phyloP scores from a whole-genome alignment of 2,797 vertebrate genomes.

The Ptychadena robeensis region DNA sequence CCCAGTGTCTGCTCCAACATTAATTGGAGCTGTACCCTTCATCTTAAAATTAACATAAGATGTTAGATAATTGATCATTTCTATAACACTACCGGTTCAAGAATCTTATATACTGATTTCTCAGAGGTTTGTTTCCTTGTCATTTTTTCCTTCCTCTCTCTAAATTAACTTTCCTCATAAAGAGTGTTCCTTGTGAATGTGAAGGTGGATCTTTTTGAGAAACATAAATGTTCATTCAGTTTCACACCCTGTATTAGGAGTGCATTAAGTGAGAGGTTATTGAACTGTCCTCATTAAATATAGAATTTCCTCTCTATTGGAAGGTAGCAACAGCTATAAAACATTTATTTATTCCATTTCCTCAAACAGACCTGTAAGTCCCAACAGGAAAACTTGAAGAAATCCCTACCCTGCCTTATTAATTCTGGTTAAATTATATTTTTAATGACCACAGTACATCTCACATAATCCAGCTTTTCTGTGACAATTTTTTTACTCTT shows the following conservation, averaged over 20 bases:
- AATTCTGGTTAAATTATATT: background rate
- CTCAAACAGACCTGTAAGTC: conserved; percentile 6
- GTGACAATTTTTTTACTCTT: background rate
- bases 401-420: background rate
- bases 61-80: too few species aligned
- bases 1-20: too few species aligned
- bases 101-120: too few species aligned
- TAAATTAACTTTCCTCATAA: too few species aligned
- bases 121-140: too few species aligned
- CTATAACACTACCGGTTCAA: too few species aligned
- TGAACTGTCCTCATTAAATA: conserved; percentile 23
- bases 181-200: background rate
- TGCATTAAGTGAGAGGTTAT: background rate
- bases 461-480: background rate
- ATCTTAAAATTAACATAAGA: too few species aligned
- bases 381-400: conserved; percentile 3
- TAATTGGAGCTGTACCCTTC: too few species aligned
- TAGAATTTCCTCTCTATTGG: background rate
- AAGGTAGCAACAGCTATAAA: conserved; percentile 29
- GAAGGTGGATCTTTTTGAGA: background rate
- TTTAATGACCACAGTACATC: conserved; percentile 5
- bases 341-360: conserved; percentile 31
- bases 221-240: background rate
- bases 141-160: too few species aligned
- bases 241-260: background rate